Percentiles rank a stretch among this genome's conserved stretches.
These are phyloP conservation scores for Vireo altiloquus DNA, from an alignment of 2,113 vertebrate species.

Conservation along the genomic window DNA sequence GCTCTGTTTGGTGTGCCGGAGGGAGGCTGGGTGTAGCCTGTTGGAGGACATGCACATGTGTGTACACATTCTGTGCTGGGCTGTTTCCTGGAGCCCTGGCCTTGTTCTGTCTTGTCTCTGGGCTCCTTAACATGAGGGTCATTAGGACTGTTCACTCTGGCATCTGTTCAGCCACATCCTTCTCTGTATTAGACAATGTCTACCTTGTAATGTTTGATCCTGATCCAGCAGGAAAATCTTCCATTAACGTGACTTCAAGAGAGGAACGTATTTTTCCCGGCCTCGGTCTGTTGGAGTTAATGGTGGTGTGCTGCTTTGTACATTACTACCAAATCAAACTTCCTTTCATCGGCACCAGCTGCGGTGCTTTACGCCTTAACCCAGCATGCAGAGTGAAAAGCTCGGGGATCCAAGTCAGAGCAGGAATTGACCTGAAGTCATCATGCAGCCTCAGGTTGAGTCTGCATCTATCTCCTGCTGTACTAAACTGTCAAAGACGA, in stretches of 20 bases:
- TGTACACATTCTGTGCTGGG: background rate
- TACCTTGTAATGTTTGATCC: conserved; percentile 46
- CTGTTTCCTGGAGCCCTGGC: conserved; percentile 12
- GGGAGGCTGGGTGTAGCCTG: background rate
- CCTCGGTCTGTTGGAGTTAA: background rate
- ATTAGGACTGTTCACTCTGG: conserved; percentile 7
- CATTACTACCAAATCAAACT: fast-evolving
- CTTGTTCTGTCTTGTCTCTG: conserved; percentile 53
- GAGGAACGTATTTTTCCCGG: background rate
- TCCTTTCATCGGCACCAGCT: background rate
- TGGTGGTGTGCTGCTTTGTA: background rate
- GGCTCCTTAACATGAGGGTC: conserved; percentile 21
- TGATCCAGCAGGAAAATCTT: conserved; percentile 31
- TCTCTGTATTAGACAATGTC: conserved; percentile 39
- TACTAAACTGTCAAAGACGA: background rate
- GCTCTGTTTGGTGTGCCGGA: background rate
- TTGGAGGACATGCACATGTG: background rate
- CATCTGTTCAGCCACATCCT: conserved; percentile 35
- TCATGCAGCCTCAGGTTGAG: fast-evolving
- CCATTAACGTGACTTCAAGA: background rate
- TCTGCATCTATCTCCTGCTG: background rate
- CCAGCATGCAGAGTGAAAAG: background rate
- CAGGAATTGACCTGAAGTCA: background rate
- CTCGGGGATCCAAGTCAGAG: background rate
- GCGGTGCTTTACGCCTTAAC: background rate